Base-by-base conservation (phyloP, 2,888 invertebrate genomes). In the Xestia ashworthii region DNA sequence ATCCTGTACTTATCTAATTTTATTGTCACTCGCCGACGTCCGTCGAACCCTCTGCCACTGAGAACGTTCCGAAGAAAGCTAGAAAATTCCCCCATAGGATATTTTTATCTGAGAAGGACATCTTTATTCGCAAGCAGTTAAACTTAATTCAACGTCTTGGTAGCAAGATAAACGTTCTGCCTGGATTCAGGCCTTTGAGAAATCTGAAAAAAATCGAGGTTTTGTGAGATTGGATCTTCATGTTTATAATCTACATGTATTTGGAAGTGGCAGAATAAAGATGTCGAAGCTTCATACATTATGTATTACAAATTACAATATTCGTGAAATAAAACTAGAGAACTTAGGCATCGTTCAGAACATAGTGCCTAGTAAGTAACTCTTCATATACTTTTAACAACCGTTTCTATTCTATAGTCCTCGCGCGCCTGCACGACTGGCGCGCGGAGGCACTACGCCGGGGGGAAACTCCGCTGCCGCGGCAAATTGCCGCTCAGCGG, bases 1-100 rank as follows among this genome's bases (percentile, higher is more conserved):
- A 94, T 95, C 95, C 95, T 92, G 94, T 94, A 96, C 95, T 96
- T 96, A 96, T 96, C 96, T 96, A 96, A 96, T 96, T 96, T 96
- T 96, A 96, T 96, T 96, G 96, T 96, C 96, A 96, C 94, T 94
- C 93, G 93, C 90, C 92, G 92, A 91, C 92, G 92, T 90, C 91
- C 89, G 89, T 90, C 90, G 90, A 91, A 94, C 94, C 94, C 94
- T 94, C 93, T 93, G 93, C 91, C 87, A 88, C 90, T 86, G 90
- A 91, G 91, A 92, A 89, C 90, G 91, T 92, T 92, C 86, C 89
- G 87, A 87, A 91, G 93, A 90, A 93, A 93, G 92, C 93, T 95
- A 93, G 94, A 93, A 94, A 95, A 94, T 93, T 95, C 90, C 89
- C 90, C 92, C 91, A 89, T 92, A 88, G 91, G 91, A 93, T 93